These are phyloP conservation scores for Gymnocheta viridis DNA, from an alignment of 2,888 invertebrate species.

Conservation along the genomic window DNA sequence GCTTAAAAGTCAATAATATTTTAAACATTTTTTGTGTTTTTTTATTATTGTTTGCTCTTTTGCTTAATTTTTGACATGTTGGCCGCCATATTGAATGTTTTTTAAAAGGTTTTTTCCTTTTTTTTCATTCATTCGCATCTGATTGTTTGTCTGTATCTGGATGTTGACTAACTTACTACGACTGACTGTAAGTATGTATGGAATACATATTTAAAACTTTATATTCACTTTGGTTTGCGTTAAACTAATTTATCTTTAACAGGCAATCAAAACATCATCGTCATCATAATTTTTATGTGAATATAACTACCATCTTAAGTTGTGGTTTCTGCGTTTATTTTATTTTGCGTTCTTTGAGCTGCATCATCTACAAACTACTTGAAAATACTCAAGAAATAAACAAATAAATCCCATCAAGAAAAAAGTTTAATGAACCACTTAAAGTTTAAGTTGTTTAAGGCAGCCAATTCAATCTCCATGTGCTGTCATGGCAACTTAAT, in stretches of 20 bases:
- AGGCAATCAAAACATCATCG: conserved; percentile 70
- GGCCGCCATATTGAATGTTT: conserved; percentile 79
- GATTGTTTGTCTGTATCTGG: conserved; percentile 44
- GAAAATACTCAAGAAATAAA: conserved; percentile 13
- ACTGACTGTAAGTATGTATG: conserved; percentile 4
- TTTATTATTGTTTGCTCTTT: conserved; percentile 59
- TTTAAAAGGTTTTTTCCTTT: conserved; percentile 61
- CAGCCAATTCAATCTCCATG: conserved; percentile 30
- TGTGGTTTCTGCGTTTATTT: conserved; percentile 46
- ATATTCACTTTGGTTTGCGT: conserved; percentile 48
- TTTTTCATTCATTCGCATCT: conserved; percentile 23
- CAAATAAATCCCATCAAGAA: conserved; percentile 1
- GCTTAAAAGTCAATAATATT: conserved; percentile 64
- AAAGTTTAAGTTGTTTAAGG: conserved; percentile 53
- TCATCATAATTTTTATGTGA: conserved; percentile 67
- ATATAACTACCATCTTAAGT: conserved; percentile 65
- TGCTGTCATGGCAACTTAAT: conserved; percentile 57
- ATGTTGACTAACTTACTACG: conserved; percentile 33
- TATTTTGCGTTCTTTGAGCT: conserved; percentile 22
- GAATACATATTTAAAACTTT: background rate
- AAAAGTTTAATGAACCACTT: conserved; percentile 63
- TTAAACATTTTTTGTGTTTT: conserved; percentile 61
- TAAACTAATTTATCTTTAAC: conserved; percentile 70
- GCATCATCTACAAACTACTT: conserved; percentile 35
- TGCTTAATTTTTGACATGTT: conserved; percentile 72